Evolutionary conservation across 2,113 vertebrate genomes (phyloP), one percentile per base, ranked within the genome.

Genomic region (Sturnira hondurensis): DNA sequence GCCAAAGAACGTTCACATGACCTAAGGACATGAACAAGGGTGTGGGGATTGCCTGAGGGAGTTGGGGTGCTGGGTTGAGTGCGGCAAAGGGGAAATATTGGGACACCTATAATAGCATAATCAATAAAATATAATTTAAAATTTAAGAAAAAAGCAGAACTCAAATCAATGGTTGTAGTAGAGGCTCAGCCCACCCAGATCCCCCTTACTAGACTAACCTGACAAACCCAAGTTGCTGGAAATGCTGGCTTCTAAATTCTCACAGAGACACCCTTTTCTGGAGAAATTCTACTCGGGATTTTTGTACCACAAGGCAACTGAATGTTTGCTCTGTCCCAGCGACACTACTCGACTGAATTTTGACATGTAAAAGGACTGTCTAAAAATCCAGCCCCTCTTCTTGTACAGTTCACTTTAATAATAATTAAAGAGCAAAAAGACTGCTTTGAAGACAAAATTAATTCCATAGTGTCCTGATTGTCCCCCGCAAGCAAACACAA

Each of bases 391-490:
- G 81, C 26, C 7, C 19, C 16, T 3, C 6, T 31, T 26, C 45
- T 38, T 8, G 4, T 2, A 73, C 22, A 80, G 24, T 11, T 91
- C 14, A 1, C 31, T 68, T 70, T n/a, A 67, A 61, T 54, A 81
- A 82, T 56, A 83, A 91, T 36, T 36, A 19, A 52, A 83, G 86
- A 76, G 20, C 63, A 71, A 45, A 65, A 80, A 89, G 15, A 47
- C 52, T 43, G 73, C 31, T 67, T 41, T 22, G 16, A 28, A 94
- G 68, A 82, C 83, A 73, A 85, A 73, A 54, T 26, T 80, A 81
- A 43, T 33, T 26, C 77, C 70, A n/a, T 1, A 1, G 24, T 1
- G 36, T 26, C 76, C 43, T 36, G 1, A 61, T 52, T 77, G 16
- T 26, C 11, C 7, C 68, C 4, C 4, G 2, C 54, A 68, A 61